These are phyloP conservation scores for Theocolax elegans DNA, from an alignment of 1,140 invertebrate genomes.

Conservation along the genomic window DNA sequence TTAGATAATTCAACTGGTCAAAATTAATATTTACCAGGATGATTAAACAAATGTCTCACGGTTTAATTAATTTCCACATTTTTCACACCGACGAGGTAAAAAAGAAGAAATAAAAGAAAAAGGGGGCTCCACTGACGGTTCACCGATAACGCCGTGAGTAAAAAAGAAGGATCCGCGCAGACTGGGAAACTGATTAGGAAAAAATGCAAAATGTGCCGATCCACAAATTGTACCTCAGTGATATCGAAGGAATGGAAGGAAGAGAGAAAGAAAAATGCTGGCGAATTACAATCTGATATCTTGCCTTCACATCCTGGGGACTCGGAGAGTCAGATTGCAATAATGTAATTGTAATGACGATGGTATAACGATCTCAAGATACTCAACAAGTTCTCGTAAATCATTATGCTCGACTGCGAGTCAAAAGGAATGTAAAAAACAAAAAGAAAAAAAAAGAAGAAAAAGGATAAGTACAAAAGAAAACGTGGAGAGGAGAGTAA, in stretches of 20 bases:
- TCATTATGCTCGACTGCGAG: constrained; percentile 14
- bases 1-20: no score
- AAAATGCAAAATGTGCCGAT: neutral
- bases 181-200: neutral
- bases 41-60: no score
- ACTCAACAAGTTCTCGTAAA: constrained; percentile 16
- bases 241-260: no score
- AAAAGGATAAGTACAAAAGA: constrained; percentile 30
- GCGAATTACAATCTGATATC: constrained; percentile 19
- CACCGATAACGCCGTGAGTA: neutral
- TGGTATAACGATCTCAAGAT: neutral
- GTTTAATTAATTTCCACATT: no score
- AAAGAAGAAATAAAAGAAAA: no score
- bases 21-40: no score
- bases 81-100: no score
- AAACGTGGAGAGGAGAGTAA: constrained; percentile 26
- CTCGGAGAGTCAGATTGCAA: neutral
- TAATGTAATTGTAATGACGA: constrained; percentile 4
- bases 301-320: no score
- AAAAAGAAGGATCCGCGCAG: neutral
- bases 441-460: neutral
- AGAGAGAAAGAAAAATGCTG: constrained; percentile 9
- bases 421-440: neutral
- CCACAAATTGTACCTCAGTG: neutral
- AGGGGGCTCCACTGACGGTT: neutral